Evolutionary conservation across 2,888 invertebrate species (phyloP).

Genomic region (Scrobipalpa atriplicella): DNA sequence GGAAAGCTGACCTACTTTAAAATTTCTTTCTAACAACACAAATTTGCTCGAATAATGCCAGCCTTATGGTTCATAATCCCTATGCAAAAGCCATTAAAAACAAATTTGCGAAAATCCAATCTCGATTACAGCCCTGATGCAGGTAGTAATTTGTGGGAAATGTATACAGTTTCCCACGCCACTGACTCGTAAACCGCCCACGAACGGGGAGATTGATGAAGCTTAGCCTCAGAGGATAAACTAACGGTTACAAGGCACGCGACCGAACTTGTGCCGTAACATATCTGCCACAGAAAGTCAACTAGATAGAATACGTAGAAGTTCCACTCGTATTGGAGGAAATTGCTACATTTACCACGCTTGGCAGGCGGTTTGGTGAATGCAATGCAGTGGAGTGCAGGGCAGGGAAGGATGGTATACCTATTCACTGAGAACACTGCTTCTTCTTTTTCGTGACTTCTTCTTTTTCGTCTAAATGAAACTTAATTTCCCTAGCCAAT

Average conservation of each 20-base stretch:
- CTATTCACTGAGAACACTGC: no score
- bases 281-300: neutral
- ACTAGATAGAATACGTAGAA: neutral
- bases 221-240: neutral
- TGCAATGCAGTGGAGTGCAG: no score
- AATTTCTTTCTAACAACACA: neutral
- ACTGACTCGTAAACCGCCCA: slow-evolving; percentile 4
- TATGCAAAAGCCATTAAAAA: slow-evolving; percentile 7
- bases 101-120: slow-evolving; percentile 9
- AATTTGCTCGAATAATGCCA: neutral
- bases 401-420: no score
- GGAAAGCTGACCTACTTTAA: slow-evolving; percentile 2
- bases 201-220: neutral
- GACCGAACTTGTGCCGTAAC: neutral
- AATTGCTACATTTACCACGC: no score
- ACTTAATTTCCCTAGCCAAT: no score
- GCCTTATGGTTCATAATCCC: neutral
- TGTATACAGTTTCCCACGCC: slow-evolving; percentile 18
- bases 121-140: neutral
- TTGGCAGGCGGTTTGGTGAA: no score
- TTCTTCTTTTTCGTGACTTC: no score
- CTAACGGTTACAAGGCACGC: slow-evolving; percentile 10
- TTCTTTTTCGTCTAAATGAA: no score
- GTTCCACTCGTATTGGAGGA: no score
- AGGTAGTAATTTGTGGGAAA: slow-evolving; percentile 16